Base-by-base conservation (phyloP, 2,797 vertebrate species). In the Arctocebus calabarensis region DNA sequence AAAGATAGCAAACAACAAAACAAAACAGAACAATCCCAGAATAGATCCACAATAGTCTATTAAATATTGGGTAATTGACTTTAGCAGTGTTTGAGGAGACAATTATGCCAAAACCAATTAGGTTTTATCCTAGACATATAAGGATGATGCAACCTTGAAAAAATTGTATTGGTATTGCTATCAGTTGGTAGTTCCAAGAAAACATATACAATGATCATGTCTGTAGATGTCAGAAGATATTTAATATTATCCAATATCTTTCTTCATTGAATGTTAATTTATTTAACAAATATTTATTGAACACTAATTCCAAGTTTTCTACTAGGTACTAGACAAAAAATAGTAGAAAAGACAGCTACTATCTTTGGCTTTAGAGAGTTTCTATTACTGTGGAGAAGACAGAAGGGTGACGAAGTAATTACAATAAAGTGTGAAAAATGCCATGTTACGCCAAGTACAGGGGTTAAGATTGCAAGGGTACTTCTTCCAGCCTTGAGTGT, bases 271-370 rank as follows among this genome's bases (percentile, higher is more conserved):
- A 75, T 25, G 59, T 40, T 84, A 34, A 43, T 61, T 95, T 66
- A 79, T 75, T 95, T 87, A 84, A 81, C 52, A 97, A 84, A 57
- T 84, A 88, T 55, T 88, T 70, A 27, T 64, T 74, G 19, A 88
- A 52, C 52, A 90, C 14, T n/a, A 75, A 68, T 83, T 91, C 1
- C n/a, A 83, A 34, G 12, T 89, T 20, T 3, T 71, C n/a, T n/a
- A 25, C 3, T 43, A 55, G 48, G 20, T 25, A 45, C 14, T 40
- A 17, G 20, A n/a, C 27, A 77, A 73, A 86, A 74, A 83, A 37
- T 20, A 74, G 34, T 71, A 43, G 13, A 71, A 77, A 89, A 77
- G 25, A 88, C 34, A 66, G 9, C 4, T 70, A 37, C 29, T 52
- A 34, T 55, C 20, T 4, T 48, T 66, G 10, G 6, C 37, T 73